These are phyloP conservation scores for Heliconius aoede DNA, from an alignment of 2,888 invertebrate species.

Conservation along the genomic window DNA sequence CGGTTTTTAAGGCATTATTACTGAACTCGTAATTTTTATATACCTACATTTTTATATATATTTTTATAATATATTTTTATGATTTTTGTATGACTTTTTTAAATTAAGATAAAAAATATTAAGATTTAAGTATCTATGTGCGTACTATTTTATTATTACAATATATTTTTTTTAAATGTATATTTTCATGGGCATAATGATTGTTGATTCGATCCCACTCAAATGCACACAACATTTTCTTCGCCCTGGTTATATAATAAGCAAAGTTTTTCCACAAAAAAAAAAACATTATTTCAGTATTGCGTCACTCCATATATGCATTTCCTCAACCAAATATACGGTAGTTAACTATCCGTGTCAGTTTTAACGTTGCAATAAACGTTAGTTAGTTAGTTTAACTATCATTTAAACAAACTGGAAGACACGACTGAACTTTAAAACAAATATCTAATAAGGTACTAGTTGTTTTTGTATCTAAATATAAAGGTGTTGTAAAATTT, in stretches of 20 bases:
- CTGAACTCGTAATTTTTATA: background rate
- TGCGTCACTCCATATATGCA: background rate
- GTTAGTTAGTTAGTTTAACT: constrained; percentile 24
- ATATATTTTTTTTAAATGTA: too few species aligned
- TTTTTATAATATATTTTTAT: too few species aligned
- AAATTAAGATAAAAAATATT: background rate
- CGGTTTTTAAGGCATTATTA: constrained; percentile 4
- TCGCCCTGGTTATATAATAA: too few species aligned
- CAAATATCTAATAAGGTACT: too few species aligned
- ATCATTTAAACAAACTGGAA: constrained; percentile 17
- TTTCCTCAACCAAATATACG: constrained; percentile 13
- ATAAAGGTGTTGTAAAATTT: too few species aligned
- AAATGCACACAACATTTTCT: too few species aligned
- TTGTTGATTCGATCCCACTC: too few species aligned
- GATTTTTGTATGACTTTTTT: background rate
- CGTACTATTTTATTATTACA: too few species aligned
- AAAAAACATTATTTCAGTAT: background rate
- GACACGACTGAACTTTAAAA: background rate
- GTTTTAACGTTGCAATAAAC: constrained; percentile 21
- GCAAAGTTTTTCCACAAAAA: too few species aligned
- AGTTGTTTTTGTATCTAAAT: constrained; percentile 1
- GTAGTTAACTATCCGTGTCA: constrained; percentile 20
- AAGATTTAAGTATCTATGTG: too few species aligned
- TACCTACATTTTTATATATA: background rate
- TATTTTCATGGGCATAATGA: too few species aligned